Percentiles rank a stretch among this genome's conserved stretches.
Conservation (phyloP, 2,797 vertebrate species). For the Crax fasciolata region DNA sequence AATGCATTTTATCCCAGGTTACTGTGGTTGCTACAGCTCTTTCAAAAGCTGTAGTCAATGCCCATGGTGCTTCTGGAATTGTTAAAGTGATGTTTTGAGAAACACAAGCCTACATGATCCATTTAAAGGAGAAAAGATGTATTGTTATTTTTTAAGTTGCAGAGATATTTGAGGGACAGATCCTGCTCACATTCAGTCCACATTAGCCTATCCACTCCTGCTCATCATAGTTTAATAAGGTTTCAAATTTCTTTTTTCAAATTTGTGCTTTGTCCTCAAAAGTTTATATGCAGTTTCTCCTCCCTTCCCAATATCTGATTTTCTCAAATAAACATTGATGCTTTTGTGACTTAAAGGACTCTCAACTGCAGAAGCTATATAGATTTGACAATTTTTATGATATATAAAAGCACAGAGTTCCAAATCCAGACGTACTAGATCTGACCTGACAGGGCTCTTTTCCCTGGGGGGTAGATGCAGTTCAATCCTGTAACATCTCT, state of each 20-base stretch:
- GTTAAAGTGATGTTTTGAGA: slow-evolving; percentile 5
- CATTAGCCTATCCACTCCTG: neutral
- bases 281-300: neutral
- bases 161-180: neutral
- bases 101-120: neutral
- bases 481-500: neutral
- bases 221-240: neutral
- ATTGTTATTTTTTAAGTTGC: neutral
- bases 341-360: neutral
- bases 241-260: neutral
- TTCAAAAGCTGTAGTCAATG: neutral
- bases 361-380: neutral
- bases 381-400: neutral
- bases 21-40: neutral
- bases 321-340: neutral
- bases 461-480: neutral
- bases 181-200: neutral
- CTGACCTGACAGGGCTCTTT: neutral
- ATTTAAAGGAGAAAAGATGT: neutral
- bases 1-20: slow-evolving; percentile 9
- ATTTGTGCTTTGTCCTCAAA: neutral
- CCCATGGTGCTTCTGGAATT: neutral
- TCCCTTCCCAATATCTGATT: neutral
- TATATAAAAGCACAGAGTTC: neutral
- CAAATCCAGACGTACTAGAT: neutral